phyloP scores from a whole-genome alignment of 2,888 invertebrate genomes.

The Drosophila algonquin region DNA sequence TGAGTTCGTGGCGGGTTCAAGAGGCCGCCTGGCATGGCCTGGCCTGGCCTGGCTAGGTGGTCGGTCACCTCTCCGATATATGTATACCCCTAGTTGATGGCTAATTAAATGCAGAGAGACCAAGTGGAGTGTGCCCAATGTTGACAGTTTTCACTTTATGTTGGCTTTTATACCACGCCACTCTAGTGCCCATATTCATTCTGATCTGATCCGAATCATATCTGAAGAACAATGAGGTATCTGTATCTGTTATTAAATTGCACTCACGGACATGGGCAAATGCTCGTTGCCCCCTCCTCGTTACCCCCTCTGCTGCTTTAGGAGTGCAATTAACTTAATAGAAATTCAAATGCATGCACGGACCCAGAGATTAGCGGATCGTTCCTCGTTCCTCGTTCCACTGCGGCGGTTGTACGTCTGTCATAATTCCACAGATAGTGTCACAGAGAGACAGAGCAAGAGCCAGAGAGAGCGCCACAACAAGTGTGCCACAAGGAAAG shows the following conservation, averaged over 20 bases:
- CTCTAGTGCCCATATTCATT: neutral
- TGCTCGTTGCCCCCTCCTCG: slow-evolving; percentile 39
- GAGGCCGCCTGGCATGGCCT: slow-evolving; percentile 58
- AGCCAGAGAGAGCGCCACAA: slow-evolving; percentile 20
- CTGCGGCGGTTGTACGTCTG: slow-evolving; percentile 59
- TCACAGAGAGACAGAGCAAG: slow-evolving; percentile 50
- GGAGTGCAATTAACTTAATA: slow-evolving; percentile 73
- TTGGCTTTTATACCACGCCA: slow-evolving; percentile 52
- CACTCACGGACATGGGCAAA: slow-evolving; percentile 52
- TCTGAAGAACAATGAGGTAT: slow-evolving; percentile 37
- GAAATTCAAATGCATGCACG: slow-evolving; percentile 73
- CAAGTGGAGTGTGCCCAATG: slow-evolving; percentile 20
- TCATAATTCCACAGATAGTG: slow-evolving; percentile 72
- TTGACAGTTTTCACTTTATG: slow-evolving; percentile 65
- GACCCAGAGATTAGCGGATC: slow-evolving; percentile 54
- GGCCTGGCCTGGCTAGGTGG: slow-evolving; percentile 58
- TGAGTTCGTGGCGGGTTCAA: slow-evolving; percentile 61
- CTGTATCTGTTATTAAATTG: slow-evolving; percentile 40
- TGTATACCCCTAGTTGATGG: slow-evolving; percentile 31
- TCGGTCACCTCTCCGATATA: slow-evolving; percentile 52
- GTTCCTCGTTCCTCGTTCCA: neutral
- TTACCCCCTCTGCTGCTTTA: slow-evolving; percentile 5
- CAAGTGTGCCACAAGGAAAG: slow-evolving; percentile 53
- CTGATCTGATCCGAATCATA: slow-evolving; percentile 24
- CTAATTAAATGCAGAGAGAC: slow-evolving; percentile 70